phyloP scores from a whole-genome alignment of 2,888 invertebrate species.

The Fissipunctia ypsillon region DNA sequence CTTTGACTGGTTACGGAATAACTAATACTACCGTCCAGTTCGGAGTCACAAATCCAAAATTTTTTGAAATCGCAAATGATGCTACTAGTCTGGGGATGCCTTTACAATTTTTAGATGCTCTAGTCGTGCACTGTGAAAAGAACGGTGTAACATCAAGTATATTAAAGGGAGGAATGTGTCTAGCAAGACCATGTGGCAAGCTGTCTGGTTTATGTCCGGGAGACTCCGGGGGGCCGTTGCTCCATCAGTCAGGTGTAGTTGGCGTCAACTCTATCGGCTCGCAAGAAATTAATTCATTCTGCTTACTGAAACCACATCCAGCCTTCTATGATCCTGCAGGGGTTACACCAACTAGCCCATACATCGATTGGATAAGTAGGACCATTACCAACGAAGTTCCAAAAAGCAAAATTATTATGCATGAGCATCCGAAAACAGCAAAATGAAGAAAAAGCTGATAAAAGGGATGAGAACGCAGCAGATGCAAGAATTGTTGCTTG shows the following conservation, averaged over 20 bases:
- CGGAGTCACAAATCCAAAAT: rapidly evolving
- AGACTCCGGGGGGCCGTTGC: constrained; percentile 47
- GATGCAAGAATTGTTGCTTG: not conserved
- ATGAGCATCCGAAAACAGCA: not conserved
- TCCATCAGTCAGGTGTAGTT: constrained; percentile 44
- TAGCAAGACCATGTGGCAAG: constrained; percentile 34
- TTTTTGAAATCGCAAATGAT: not conserved
- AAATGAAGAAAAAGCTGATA: not conserved
- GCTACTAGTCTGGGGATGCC: constrained; percentile 18
- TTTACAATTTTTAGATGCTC: constrained; percentile 32
- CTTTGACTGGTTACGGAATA: constrained; percentile 33
- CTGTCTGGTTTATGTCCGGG: constrained; percentile 15
- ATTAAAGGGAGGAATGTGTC: constrained; percentile 15
- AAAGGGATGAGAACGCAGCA: not conserved
- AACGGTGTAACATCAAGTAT: too few species aligned
- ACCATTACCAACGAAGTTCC: not conserved
- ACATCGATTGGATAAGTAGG: constrained; percentile 41
- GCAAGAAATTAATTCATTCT: rapidly evolving
- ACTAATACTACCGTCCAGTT: not conserved
- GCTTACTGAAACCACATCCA: not conserved
- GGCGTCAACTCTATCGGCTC: constrained; percentile 26
- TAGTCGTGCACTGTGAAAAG: constrained; percentile 10
- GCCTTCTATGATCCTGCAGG: constrained; percentile 10
- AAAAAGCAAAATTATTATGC: not conserved
- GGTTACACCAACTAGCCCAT: constrained; percentile 31